A percentile compares a stretch with the other conserved stretches of the same genome.
These are phyloP conservation scores for Antitype chi DNA, from an alignment of 2,888 invertebrate genomes.

Conservation along the genomic window DNA sequence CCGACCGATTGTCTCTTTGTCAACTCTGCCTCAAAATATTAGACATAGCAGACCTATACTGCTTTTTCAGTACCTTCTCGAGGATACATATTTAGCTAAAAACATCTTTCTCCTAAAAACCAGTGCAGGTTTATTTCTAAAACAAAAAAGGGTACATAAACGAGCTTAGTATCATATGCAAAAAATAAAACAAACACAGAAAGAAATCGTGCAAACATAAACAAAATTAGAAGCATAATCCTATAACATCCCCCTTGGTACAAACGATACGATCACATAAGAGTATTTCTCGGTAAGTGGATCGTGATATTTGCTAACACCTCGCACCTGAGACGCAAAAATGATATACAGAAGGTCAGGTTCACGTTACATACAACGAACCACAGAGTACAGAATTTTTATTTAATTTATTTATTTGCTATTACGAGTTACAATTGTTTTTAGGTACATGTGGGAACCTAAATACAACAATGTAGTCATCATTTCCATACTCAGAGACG, in stretches of 20 bases:
- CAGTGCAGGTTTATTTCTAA: background rate
- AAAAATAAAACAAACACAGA: background rate
- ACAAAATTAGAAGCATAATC: conserved; percentile 28
- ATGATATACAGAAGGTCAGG: conserved; percentile 8
- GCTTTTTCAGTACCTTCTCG: background rate
- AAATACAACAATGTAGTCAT: too few species aligned
- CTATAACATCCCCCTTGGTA: background rate
- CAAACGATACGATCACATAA: conserved; percentile 30
- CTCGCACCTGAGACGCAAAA: conserved; percentile 34
- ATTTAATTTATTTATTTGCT: too few species aligned
- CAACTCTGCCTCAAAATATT: background rate
- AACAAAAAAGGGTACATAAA: background rate
- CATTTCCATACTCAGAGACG: too few species aligned
- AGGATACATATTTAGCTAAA: background rate
- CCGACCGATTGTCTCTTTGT: background rate
- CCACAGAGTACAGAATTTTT: background rate
- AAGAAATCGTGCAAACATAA: background rate
- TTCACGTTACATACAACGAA: background rate
- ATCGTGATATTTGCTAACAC: conserved; percentile 56
- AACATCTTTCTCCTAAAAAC: background rate
- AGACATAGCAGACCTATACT: background rate
- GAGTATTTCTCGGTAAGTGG: conserved; percentile 40
- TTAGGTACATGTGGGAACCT: too few species aligned
- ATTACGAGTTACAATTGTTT: too few species aligned
- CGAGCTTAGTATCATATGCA: background rate